Percentiles rank a stretch among this genome's conserved stretches.
These are phyloP conservation scores for Lerema accius DNA, from an alignment of 1,140 invertebrate species.

Conservation along the genomic window DNA sequence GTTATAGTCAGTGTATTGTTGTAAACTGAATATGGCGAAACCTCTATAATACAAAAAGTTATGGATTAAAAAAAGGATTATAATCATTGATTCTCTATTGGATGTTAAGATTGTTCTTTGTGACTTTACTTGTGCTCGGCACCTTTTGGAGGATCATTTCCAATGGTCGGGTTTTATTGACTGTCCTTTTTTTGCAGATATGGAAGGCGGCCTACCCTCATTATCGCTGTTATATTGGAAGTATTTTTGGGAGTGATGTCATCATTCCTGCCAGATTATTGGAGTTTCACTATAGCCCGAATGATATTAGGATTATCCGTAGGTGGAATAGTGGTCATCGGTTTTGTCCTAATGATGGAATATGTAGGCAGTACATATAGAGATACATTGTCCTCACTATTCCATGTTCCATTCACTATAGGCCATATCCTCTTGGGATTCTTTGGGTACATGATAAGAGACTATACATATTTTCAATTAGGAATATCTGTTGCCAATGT, in stretches of 20 bases:
- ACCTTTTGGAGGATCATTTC: too few species aligned
- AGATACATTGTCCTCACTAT: slow-evolving; percentile 83
- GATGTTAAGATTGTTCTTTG: too few species aligned
- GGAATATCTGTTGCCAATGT: slow-evolving; percentile 80
- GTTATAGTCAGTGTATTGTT: too few species aligned
- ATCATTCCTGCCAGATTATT: slow-evolving; percentile 85
- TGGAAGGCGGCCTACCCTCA: slow-evolving; percentile 84
- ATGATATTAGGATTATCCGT: slow-evolving; percentile 84
- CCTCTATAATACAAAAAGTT: too few species aligned
- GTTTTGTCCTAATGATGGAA: slow-evolving; percentile 84
- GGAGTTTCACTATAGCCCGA: slow-evolving; percentile 84
- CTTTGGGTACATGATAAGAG: slow-evolving; percentile 82
- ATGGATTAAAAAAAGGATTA: too few species aligned
- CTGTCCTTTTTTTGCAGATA: slow-evolving; percentile 75
- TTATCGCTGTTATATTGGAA: slow-evolving; percentile 84
- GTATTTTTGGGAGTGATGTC: slow-evolving; percentile 83
- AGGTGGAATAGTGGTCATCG: slow-evolving; percentile 84
- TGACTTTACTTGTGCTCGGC: neutral
- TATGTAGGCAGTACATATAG: slow-evolving; percentile 78
- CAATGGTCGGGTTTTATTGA: too few species aligned
- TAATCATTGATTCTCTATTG: too few species aligned
- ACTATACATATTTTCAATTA: slow-evolving; percentile 83
- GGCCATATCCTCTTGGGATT: slow-evolving; percentile 81
- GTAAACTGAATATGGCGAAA: too few species aligned
- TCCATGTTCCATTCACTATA: slow-evolving; percentile 83